Percentiles rank a stretch among this genome's conserved stretches.
phyloP scores from a whole-genome alignment of 2,888 invertebrate species.

The Philhelius pedissequus region DNA sequence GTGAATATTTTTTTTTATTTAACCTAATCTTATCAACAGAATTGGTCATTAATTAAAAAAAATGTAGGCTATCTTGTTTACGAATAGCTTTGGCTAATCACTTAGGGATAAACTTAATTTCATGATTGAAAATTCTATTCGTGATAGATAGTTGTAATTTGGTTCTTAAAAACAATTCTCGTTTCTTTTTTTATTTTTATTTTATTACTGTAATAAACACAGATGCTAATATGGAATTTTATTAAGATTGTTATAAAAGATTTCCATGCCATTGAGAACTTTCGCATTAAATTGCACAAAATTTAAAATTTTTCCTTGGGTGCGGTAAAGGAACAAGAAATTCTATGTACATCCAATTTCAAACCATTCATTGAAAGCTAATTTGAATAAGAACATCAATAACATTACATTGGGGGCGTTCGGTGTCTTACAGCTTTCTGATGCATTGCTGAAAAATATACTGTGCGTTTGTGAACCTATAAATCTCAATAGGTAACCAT shows the following conservation, averaged over 20 bases:
- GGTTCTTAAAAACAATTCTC: not conserved
- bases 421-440: too few relatives aligned
- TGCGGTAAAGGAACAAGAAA: not conserved
- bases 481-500: too few relatives aligned
- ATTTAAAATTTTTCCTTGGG: not conserved
- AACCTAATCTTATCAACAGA: not conserved
- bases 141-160: not conserved
- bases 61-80: not conserved
- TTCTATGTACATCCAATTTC: too few relatives aligned
- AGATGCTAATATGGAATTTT: not conserved
- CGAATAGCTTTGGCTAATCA: not conserved
- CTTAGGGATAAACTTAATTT: not conserved
- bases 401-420: too few relatives aligned
- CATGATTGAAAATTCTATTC: not conserved
- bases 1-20: slow-evolving; percentile 78
- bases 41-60: not conserved
- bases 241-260: not conserved
- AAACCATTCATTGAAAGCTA: too few relatives aligned
- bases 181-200: not conserved
- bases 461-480: too few relatives aligned
- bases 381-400: too few relatives aligned
- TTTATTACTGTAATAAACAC: not conserved
- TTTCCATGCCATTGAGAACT: not conserved
- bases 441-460: too few relatives aligned
- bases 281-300: not conserved